Conservation (phyloP, 2,113 vertebrate species). For the Scomber japonicus region DNA sequence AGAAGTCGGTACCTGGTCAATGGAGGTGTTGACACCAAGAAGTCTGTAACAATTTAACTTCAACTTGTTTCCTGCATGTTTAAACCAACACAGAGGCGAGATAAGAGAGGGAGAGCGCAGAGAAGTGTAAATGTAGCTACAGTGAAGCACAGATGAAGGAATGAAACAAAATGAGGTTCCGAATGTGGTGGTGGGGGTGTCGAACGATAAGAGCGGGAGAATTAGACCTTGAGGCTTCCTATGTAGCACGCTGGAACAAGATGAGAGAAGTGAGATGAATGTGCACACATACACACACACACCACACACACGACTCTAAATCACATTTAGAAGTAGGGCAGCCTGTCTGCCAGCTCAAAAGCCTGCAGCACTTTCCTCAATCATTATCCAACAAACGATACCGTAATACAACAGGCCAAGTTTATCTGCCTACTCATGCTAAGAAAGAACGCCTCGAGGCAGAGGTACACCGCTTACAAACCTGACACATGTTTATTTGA, state of each 20-base stretch:
- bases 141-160: conserved; percentile 9
- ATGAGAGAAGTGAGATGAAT: conserved; percentile 59
- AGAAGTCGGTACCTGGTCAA: no score
- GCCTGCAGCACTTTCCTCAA: conserved; percentile 73
- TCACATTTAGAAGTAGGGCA: conserved; percentile 75
- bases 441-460: conserved; percentile 28
- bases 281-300: conserved; percentile 21
- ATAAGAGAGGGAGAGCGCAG: neutral
- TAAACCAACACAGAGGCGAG: conserved; percentile 23
- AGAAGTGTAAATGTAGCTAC: neutral
- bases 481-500: conserved; percentile 31
- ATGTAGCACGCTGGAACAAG: conserved; percentile 52
- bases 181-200: neutral
- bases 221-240: conserved; percentile 59
- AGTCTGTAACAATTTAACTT: no score
- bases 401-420: conserved; percentile 45
- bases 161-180: conserved; percentile 27
- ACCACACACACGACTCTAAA: conserved; percentile 35
- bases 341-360: conserved; percentile 63
- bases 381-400: conserved; percentile 69
- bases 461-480: conserved; percentile 18
- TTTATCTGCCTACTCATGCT: conserved; percentile 61
- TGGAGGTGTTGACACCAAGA: no score
- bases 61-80: conserved; percentile 20
- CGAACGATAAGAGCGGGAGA: conserved; percentile 38